A percentile compares a stretch with the other conserved stretches of the same genome.
phyloP scores from a whole-genome alignment of 2,888 invertebrate genomes.

The Oxycera nigricornis region DNA sequence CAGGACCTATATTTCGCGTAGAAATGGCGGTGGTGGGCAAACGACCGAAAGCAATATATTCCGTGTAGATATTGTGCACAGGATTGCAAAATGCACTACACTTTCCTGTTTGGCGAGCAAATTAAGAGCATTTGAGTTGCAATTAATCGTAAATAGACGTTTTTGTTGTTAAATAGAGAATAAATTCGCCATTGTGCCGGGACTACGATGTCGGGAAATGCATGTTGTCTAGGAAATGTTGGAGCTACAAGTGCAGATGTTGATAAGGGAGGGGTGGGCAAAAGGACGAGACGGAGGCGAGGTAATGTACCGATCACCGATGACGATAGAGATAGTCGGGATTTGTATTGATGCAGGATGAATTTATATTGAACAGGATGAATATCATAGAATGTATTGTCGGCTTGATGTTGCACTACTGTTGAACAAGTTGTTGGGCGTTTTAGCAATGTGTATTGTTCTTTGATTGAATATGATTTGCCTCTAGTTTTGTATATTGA shows the following conservation, averaged over 20 bases:
- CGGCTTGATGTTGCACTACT: slow-evolving; percentile 1
- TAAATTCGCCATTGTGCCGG: slow-evolving; percentile 31
- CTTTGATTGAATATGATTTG: slow-evolving; percentile 11
- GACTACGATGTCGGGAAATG: slow-evolving; percentile 15
- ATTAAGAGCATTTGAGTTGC: slow-evolving; percentile 40
- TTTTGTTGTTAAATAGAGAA: slow-evolving; percentile 41
- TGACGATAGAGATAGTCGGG: not conserved
- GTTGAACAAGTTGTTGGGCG: slow-evolving; percentile 11
- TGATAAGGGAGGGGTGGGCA: not conserved
- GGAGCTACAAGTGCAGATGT: not conserved
- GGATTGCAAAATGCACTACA: slow-evolving; percentile 32
- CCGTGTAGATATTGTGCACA: not conserved
- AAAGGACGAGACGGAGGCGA: not conserved
- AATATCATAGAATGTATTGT: slow-evolving; percentile 28
- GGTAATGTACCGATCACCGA: not conserved
- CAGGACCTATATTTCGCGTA: not conserved
- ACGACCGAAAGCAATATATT: slow-evolving; percentile 18
- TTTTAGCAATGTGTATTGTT: slow-evolving; percentile 6
- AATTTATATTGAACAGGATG: not conserved
- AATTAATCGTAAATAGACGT: slow-evolving; percentile 39
- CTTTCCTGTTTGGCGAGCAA: slow-evolving; percentile 33
- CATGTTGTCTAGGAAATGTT: slow-evolving; percentile 1
- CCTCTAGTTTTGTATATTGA: too few species aligned
- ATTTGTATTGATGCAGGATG: slow-evolving; percentile 10
- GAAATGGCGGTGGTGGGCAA: not conserved